Evolutionary conservation across 1,140 invertebrate species (phyloP), one percentile per base, ranked within the genome.

Genomic region (Aphis gossypii): DNA sequence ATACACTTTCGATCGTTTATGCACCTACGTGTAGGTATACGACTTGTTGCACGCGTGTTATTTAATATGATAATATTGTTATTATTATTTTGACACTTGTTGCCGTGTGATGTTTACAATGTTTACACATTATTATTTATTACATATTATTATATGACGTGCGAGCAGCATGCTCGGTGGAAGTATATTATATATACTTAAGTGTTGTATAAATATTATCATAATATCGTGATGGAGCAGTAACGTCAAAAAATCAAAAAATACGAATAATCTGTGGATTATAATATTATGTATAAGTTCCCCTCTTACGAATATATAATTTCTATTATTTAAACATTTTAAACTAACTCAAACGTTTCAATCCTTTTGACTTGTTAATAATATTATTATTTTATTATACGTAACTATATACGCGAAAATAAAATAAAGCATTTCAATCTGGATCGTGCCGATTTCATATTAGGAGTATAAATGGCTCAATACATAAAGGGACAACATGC

Each of bases 41-140:
- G 60, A 76, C 60, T 76, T 76, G 30, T 76, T 76, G 60, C 60
- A n/a, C 30, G 60, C 60, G n/a, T 76, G 60, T 76, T 76, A 76
- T 76, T n/a, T 76, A 76, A 76, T 76, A 76, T 76, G 18, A 76
- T 76, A 76, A 76, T 76, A 35, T 76, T 68, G 60, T 68, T 76
- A n/a, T 76, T 76, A 76, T n/a, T 76, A 76, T 76, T 76, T 76
- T 76, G 60, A 76, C 60, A 76, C 60, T 76, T 76, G 60, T 76
- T 76, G 60, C 60, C 60, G n/a, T n/a, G 30, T 21, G 30, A 35
- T 76, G 60, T 76, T 76, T 51, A 51, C 56, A 76, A 35, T 76
- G 60, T 76, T 76, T 51, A 51, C 56, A 76, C n/a, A 68, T n/a
- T 68, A 18, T 68, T 68, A 68, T 35, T 35, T 35, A 35, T 35